Percentiles rank a stretch among this genome's conserved stretches.
phyloP scores from a whole-genome alignment of 2,888 invertebrate genomes.

The Chloroclystis v-ata region DNA sequence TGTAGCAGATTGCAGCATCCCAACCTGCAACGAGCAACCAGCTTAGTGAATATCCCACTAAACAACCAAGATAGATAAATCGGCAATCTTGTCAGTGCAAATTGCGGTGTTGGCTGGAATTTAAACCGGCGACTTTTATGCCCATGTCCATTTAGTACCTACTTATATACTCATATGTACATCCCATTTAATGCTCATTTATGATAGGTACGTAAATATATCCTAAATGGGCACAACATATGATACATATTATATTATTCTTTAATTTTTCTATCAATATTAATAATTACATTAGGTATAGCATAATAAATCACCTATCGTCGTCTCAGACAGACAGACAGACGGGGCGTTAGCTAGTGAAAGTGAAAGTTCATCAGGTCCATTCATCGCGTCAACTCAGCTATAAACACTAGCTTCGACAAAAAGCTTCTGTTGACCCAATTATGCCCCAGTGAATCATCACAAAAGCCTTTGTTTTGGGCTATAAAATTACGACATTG shows the following conservation, averaged over 20 bases:
- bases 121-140: not conserved
- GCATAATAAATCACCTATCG: not conserved
- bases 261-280: too few relatives aligned
- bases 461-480: not conserved
- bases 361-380: conserved; percentile 8
- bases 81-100: conserved; percentile 36
- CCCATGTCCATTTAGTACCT: not conserved
- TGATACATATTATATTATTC: too few relatives aligned
- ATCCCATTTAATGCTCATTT: too few relatives aligned
- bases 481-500: not conserved
- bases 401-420: not conserved
- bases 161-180: too few relatives aligned
- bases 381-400: not conserved
- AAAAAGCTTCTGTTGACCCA: not conserved
- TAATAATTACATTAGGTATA: too few relatives aligned
- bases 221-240: too few relatives aligned
- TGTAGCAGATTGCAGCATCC: too few relatives aligned
- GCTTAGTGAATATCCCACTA: too few relatives aligned
- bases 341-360: not conserved
- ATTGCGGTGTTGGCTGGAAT: conserved; percentile 40
- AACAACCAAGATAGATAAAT: too few relatives aligned
- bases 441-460: not conserved
- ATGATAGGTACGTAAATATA: too few relatives aligned
- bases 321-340: not conserved
- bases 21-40: too few relatives aligned